Percentiles rank a stretch among this genome's conserved stretches.
These are phyloP conservation scores for Bucorvus abyssinicus DNA, from an alignment of 2,797 vertebrate genomes.

Conservation along the genomic window DNA sequence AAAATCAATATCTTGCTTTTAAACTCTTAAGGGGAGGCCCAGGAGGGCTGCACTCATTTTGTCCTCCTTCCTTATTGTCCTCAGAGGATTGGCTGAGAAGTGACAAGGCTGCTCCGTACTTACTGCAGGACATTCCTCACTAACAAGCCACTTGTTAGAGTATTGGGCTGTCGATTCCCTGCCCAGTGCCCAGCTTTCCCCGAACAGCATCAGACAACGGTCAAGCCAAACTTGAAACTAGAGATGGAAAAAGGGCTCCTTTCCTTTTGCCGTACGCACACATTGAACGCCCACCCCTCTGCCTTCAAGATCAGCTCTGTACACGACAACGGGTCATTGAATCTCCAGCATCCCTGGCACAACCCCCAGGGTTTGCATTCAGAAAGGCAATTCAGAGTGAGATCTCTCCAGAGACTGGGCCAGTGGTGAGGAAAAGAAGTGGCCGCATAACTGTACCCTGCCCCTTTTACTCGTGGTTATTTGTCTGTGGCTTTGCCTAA, in stretches of 20 bases:
- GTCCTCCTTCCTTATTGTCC: constrained; percentile 81
- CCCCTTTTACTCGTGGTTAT: background rate
- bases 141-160: constrained; percentile 81
- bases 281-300: fast-evolving
- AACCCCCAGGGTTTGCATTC: background rate
- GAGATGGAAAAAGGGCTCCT: background rate
- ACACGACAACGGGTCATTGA: fast-evolving
- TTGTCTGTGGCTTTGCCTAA: background rate
- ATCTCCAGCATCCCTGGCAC: background rate
- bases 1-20: constrained; percentile 94
- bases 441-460: background rate
- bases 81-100: constrained; percentile 80
- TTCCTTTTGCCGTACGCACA: fast-evolving
- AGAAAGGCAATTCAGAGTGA: background rate
- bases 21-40: constrained; percentile 84
- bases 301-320: background rate
- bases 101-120: constrained; percentile 70
- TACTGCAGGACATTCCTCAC: constrained; percentile 70
- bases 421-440: background rate
- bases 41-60: constrained; percentile 83
- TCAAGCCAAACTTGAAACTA: background rate
- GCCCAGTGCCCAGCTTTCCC: constrained; percentile 6
- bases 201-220: background rate
- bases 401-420: background rate
- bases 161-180: constrained; percentile 32